Evolutionary conservation across 2,113 vertebrate species (phyloP).

Genomic region (Paramormyrops kingsleyae): DNA sequence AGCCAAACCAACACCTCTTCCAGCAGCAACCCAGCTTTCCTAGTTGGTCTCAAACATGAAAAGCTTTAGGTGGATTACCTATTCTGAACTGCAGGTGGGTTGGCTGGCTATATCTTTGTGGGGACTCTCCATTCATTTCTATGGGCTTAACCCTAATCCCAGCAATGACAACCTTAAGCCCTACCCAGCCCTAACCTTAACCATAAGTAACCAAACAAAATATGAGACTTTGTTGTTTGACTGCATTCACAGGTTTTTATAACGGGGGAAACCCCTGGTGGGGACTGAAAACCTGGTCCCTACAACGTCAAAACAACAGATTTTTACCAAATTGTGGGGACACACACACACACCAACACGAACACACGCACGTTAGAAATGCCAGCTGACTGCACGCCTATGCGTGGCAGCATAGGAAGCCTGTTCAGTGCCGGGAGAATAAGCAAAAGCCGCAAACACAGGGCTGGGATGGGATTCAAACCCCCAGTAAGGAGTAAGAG

Average conservation of each 20-base stretch:
- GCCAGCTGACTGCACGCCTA: not conserved
- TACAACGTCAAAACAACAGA: not conserved
- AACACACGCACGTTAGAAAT: not conserved
- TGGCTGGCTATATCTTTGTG: not conserved
- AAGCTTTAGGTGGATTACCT: not conserved
- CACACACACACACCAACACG: not conserved
- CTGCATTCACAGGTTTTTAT: not conserved
- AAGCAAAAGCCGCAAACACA: not conserved
- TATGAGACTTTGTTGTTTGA: not conserved
- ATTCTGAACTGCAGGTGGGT: not conserved
- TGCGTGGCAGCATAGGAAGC: not conserved
- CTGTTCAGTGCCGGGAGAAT: not conserved
- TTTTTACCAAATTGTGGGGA: not conserved
- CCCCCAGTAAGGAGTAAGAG: not conserved
- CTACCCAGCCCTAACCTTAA: not conserved
- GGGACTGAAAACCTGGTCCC: not conserved
- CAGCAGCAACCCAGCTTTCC: not conserved
- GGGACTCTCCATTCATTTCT: not conserved
- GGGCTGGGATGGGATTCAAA: not conserved
- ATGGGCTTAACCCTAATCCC: not conserved
- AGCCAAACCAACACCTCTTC: not conserved
- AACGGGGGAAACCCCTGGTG: not conserved
- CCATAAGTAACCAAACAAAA: not conserved
- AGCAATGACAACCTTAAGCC: not conserved
- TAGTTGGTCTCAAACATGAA: not conserved